phyloP scores from a whole-genome alignment of 2,113 vertebrate species.

The Gadus macrocephalus region DNA sequence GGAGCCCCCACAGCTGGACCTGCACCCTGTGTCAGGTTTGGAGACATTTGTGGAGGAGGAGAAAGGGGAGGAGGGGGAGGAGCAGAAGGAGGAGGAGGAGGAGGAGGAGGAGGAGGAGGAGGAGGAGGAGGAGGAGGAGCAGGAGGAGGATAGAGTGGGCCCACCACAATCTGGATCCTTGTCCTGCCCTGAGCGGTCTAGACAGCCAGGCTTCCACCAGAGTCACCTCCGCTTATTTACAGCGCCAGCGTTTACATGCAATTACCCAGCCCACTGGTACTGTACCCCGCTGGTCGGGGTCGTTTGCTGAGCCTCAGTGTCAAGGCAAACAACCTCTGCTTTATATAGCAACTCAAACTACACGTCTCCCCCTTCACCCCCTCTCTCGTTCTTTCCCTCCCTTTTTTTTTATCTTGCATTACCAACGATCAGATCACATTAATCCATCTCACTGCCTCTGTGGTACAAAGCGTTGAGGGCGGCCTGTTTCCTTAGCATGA shows the following conservation, averaged over 20 bases:
- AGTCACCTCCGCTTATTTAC: constrained; percentile 35
- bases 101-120: not conserved
- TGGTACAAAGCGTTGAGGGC: constrained; percentile 67
- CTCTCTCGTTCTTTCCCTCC: constrained; percentile 19
- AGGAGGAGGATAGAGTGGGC: constrained; percentile 6
- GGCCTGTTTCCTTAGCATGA: constrained; percentile 59
- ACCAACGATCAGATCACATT: constrained; percentile 61
- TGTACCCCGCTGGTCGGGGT: constrained; percentile 49
- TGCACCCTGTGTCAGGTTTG: constrained; percentile 9
- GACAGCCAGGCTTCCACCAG: constrained; percentile 30
- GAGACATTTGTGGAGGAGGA: constrained; percentile 8
- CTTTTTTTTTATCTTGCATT: constrained; percentile 14
- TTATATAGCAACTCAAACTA: constrained; percentile 53
- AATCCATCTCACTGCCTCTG: constrained; percentile 54
- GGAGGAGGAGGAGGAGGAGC: no score
- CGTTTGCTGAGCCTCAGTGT: constrained; percentile 46
- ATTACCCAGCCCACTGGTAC: constrained; percentile 36
- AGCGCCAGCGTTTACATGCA: constrained; percentile 32
- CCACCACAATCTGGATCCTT: constrained; percentile 37
- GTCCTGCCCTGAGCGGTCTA: constrained; percentile 39
- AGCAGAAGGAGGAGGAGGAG: no score
- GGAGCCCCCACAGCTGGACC: constrained; percentile 25
- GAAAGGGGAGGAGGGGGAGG: no score
- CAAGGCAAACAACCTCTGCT: constrained; percentile 45
- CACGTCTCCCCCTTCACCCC: constrained; percentile 27